Base-by-base conservation (phyloP, 2,113 vertebrate genomes). In the Rhinogobius similis region DNA sequence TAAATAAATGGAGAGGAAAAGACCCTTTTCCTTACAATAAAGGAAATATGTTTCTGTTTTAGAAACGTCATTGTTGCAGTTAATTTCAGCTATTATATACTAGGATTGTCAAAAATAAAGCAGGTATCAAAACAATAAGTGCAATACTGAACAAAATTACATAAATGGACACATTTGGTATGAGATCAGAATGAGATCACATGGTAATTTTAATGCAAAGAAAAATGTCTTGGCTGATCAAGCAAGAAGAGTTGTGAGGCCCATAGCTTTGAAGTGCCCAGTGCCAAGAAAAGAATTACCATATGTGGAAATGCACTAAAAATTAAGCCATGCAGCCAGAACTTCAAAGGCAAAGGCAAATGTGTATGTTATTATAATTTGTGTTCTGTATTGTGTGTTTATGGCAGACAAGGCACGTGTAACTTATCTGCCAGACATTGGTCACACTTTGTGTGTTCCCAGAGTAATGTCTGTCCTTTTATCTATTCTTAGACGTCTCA, bases 401-500 rank as follows among this genome's bases (percentile, higher is more conserved):
- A 75, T 50, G 65, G 69, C 70, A 72, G 70, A 62, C 58, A 52
- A 76, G 21, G 63, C 81, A 78, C 58, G 52, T 76, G 84, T 70
- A 79, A 75, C 64, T 52, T 76, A 77, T 86, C 78, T 76, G 64
- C 65, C 75, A 86, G 80, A 81, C 70, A 82, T 83, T 86, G 6
- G 67, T 89, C 82, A 86, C 83, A 78, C 77, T 86, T 76, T 75
- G 48, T 75, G 12, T 75, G 75, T 82, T 82, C 70, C 78, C 76
- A 79, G 81, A 89, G 76, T 46, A 41, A 39, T 39, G 77, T 68
- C 72, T 76, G 32, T 86, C 67, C 86, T 87, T 89, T 86, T 56
- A 84, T 87, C 86, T 89, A 86, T 87, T 89, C 77, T 86, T 85
- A 84, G 88, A 81, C 21, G 26, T 83, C 75, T 82, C 78, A 76